Evolutionary conservation across 2,888 invertebrate species (phyloP).

Genomic region (Leptopterna dolabrata): DNA sequence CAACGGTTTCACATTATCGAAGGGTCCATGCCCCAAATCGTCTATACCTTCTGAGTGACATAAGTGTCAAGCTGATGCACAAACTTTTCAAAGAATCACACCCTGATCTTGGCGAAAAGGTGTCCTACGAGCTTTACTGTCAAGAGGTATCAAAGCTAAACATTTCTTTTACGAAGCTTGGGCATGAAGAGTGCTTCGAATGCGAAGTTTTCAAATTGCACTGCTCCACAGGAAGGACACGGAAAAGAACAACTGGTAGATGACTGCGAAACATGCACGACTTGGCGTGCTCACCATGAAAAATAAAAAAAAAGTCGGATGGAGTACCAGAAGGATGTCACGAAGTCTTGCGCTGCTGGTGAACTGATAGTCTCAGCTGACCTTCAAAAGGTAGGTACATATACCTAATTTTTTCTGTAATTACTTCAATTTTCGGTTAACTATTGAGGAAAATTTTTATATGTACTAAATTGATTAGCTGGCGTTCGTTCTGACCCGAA

Average conservation of each 20-base stretch:
- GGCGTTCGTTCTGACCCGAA: background rate
- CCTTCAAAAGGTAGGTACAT: conserved; percentile 48
- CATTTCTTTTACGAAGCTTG: conserved; percentile 61
- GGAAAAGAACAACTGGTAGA: conserved; percentile 20
- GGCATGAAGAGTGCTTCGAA: conserved; percentile 60
- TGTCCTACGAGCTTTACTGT: conserved; percentile 57
- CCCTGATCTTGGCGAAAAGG: conserved; percentile 49
- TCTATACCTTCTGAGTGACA: conserved; percentile 59
- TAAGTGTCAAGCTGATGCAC: conserved; percentile 49
- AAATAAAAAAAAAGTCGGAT: background rate
- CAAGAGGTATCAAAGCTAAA: conserved; percentile 54
- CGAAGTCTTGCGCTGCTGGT: background rate
- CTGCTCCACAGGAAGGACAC: conserved; percentile 36
- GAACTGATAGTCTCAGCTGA: conserved; percentile 49
- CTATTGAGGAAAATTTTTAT: too few species aligned
- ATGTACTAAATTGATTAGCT: too few species aligned
- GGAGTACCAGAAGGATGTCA: conserved; percentile 12
- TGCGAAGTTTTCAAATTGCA: conserved; percentile 52
- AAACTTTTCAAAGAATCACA: conserved; percentile 54
- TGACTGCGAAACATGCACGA: conserved; percentile 36
- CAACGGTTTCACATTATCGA: conserved; percentile 56
- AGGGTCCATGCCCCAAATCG: conserved; percentile 58
- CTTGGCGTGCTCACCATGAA: conserved; percentile 18
- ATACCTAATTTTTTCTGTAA: background rate
- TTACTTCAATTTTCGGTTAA: too few species aligned